Evolutionary conservation across 2,797 vertebrate species (phyloP), one percentile per base, ranked within the genome.

Genomic region (Gymnothorax reevesii): DNA sequence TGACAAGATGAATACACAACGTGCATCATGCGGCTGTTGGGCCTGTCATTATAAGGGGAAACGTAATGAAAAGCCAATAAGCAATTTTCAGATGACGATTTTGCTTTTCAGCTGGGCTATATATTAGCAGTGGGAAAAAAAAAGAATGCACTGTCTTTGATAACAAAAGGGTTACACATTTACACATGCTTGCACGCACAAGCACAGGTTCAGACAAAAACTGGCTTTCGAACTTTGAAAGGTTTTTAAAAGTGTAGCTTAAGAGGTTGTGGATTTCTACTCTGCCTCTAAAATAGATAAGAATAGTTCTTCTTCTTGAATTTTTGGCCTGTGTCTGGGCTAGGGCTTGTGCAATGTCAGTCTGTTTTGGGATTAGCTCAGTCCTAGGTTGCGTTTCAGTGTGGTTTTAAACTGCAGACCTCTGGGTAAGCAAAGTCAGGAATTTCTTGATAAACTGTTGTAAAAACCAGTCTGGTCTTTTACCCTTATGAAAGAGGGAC

Each of bases 361-460:
- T 91, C 75, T 92, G 92, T 94, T 93, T 93, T 93, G 89, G 93
- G 85, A 85, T 92, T 93, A 93, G 92, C 94, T 75, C 79, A 87
- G 88, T 84, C 94, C 90, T 94, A 93, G 88, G 88, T 91, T 92
- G 87, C 90, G 89, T 94, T 95, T 95, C 92, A 93, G 92, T 85
- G 83, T 52, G 5, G 60, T 62, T 80, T 83, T 85, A 83, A 69
- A 73, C 89, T 87, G 86, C 83, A 91, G 90, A 91, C 89, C 88
- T 89, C 49, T n/a, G 84, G 82, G 87, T 90, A 91, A 94, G 94
- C 91, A 95, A 92, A 93, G 92, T 93, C 90, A 59, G 91, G 84
- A 91, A 91, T 92, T 69, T 94, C 91, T 93, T 89, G 89, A 91
- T 89, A 85, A 90, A 92, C 87, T 92, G 88, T 92, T 90, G 89